phyloP scores from a whole-genome alignment of 1,140 invertebrate genomes.

The Zelostemma sp. region DNA sequence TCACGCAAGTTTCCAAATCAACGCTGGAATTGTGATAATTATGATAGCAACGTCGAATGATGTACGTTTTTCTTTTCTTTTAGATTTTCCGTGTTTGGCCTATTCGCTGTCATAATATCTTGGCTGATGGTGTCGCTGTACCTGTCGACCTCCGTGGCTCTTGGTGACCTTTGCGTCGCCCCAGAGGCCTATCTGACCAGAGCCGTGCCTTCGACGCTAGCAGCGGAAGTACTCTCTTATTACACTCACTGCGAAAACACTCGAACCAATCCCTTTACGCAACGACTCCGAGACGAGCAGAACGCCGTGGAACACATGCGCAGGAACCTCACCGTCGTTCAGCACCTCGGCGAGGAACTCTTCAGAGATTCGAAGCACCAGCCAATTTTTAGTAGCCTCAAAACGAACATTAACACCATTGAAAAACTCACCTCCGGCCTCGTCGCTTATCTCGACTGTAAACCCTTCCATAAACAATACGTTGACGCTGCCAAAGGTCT shows the following conservation, averaged over 20 bases:
- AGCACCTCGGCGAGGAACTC: slow-evolving; percentile 74
- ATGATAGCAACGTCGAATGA: too few relatives aligned
- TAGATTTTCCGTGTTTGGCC: slow-evolving; percentile 85
- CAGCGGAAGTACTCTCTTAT: slow-evolving; percentile 80
- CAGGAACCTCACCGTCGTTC: slow-evolving; percentile 74
- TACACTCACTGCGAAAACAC: slow-evolving; percentile 86
- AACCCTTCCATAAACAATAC: slow-evolving; percentile 84
- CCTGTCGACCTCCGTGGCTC: slow-evolving; percentile 82
- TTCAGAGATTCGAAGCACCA: slow-evolving; percentile 76
- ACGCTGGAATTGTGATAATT: too few relatives aligned
- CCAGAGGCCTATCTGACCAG: slow-evolving; percentile 73
- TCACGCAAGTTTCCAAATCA: slow-evolving; percentile 75
- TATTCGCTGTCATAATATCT: slow-evolving; percentile 90
- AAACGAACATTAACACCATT: slow-evolving; percentile 78
- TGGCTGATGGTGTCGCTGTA: slow-evolving; percentile 89
- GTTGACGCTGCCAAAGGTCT: slow-evolving; percentile 80
- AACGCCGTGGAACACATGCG: slow-evolving; percentile 79
- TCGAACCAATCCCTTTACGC: slow-evolving; percentile 83
- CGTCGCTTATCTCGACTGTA: slow-evolving; percentile 83
- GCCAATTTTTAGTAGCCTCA: slow-evolving; percentile 78
- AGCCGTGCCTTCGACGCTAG: slow-evolving; percentile 58
- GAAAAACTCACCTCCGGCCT: slow-evolving; percentile 73
- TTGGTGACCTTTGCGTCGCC: slow-evolving; percentile 83
- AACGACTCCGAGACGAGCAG: slow-evolving; percentile 80
- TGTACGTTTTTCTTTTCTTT: slow-evolving; percentile 9